Base-by-base conservation (phyloP, 2,888 invertebrate species). In the Chirona hameri region DNA sequence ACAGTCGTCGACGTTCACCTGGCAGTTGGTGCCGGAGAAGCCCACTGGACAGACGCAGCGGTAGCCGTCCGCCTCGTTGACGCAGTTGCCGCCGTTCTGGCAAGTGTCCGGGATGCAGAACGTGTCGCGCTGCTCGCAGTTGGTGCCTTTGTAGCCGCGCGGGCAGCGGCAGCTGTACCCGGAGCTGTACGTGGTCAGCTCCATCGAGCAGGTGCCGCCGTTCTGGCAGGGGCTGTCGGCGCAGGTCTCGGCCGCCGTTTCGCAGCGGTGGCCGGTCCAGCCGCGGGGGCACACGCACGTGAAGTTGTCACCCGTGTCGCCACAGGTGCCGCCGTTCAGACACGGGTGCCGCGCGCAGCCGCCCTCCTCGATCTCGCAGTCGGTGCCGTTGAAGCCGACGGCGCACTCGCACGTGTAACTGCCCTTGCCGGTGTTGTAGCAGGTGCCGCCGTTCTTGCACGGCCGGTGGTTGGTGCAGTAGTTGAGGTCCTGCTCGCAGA, bases 401-500 rank as follows among this genome's bases (percentile, higher is more conserved):
- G 94, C 92, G 88, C 98, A 98, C 85, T 92, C 91, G 90, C 98
- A 98, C 57, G 97, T 97, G 91, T 97, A 98, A 86, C 94, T 93
- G 57, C 97, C 98, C 88, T 94, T 94, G 83, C 98, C 98, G 86
- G 96, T 97, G 91, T 98, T 98, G 89, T 94, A 95, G 90, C 98
- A 98, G 86, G 95, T 96, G 87, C 97, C 98, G 81, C 94, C 94
- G 89, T 95, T 96, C 86, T 92, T 91, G 90, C 98, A 98, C 57
- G 98, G 98, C 85, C 93, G 93, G 89, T 98, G 96, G 89, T 98
- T 97, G 84, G 98, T 98, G 91, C 98, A 99, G 91, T 95, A 99
- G 91, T 98, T 98, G 86, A 99, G 92, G 89, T 98, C 98, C 90
- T 97, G 97, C 90, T 98, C 98, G 91, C 98, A 99, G 90, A 97